Conservation (phyloP, 2,797 vertebrate species). For the Antrozous pallidus region DNA sequence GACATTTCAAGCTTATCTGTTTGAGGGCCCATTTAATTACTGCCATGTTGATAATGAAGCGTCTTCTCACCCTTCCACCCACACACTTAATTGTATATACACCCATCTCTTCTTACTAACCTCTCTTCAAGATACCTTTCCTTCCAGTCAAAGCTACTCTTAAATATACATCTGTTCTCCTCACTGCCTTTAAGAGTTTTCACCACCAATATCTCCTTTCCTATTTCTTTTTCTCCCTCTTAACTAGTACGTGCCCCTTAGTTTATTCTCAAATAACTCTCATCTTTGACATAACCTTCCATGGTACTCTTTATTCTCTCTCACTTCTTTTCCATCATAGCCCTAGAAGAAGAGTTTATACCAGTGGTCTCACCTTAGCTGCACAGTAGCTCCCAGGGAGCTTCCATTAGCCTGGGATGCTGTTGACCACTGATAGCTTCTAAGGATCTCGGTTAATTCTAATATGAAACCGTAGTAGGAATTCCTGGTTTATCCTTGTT, state of each 20-base stretch:
- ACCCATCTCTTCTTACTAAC: neutral
- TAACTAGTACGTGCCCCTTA: neutral
- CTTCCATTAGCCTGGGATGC: neutral
- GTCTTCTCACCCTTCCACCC: neutral
- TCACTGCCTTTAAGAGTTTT: neutral
- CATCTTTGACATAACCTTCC: neutral
- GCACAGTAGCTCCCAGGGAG: accelerated
- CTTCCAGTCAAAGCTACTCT: neutral
- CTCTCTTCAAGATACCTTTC: neutral
- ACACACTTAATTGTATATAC: neutral
- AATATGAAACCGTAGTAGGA: neutral
- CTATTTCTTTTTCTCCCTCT: neutral
- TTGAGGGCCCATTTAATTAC: constrained; percentile 56
- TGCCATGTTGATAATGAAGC: constrained; percentile 36
- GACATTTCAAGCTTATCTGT: constrained; percentile 24
- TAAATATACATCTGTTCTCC: neutral
- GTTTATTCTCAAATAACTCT: neutral
- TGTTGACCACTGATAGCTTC: neutral
- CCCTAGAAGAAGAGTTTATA: neutral
- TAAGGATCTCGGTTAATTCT: neutral
- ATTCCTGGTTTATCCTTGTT: neutral
- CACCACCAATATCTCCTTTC: neutral
- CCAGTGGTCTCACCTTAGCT: accelerated
- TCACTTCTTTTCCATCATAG: neutral
- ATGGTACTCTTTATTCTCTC: no score